These are phyloP conservation scores for Philypnodon macrostomus DNA, from an alignment of 2,797 vertebrate genomes.

Conservation along the genomic window DNA sequence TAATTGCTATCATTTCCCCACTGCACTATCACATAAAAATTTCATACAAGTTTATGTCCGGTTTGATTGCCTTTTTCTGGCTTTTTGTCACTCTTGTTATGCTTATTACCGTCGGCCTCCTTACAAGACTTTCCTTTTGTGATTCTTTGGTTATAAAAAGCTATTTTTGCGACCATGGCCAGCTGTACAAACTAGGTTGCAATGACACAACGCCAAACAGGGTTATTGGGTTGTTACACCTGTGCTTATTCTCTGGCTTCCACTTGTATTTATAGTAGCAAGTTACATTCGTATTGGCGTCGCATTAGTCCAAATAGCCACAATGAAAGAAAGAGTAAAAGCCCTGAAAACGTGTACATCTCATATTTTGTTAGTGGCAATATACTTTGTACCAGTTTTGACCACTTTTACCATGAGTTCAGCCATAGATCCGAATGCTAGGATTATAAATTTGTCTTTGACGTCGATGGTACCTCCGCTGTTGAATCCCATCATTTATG, in stretches of 20 bases:
- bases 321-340: constrained; percentile 40
- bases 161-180: constrained; percentile 67
- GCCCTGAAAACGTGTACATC: constrained; percentile 66
- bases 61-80: constrained; percentile 38
- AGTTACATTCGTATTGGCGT: constrained; percentile 54
- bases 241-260: constrained; percentile 51
- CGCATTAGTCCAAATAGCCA: constrained; percentile 52
- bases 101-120: constrained; percentile 26
- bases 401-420: constrained; percentile 42
- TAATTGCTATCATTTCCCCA: constrained; percentile 62
- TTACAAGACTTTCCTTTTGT: constrained; percentile 62
- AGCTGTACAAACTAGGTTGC: constrained; percentile 55
- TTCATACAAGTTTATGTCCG: constrained; percentile 47
- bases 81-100: not conserved
- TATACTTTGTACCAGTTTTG: constrained; percentile 65
- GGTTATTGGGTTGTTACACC: constrained; percentile 8
- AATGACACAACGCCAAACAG: constrained; percentile 41
- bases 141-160: constrained; percentile 51
- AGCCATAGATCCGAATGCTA: constrained; percentile 51
- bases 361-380: constrained; percentile 57
- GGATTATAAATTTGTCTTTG: constrained; percentile 27
- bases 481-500: constrained; percentile 70
- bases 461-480: constrained; percentile 54
- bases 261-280: constrained; percentile 55
- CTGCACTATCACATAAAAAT: constrained; percentile 53